Percentiles rank a stretch among this genome's conserved stretches.
Evolutionary conservation across 2,888 invertebrate genomes (phyloP).

Genomic region (Strigamia transsilvanica): DNA sequence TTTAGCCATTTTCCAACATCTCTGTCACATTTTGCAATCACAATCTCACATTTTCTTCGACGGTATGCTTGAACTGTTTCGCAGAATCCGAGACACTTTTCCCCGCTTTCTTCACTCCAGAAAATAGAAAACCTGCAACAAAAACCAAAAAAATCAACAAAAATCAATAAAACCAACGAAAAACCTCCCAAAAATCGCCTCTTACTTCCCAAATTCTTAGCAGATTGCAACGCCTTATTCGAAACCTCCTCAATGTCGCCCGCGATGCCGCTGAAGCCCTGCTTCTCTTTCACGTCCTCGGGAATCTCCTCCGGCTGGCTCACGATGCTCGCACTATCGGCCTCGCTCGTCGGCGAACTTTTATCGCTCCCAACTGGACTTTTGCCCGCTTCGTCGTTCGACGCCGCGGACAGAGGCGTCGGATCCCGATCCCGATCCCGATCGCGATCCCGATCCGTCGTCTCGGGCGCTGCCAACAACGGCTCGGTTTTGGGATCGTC

Average conservation of each 20-base stretch:
- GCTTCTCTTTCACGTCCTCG: constrained; percentile 17
- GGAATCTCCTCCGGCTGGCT: constrained; percentile 52
- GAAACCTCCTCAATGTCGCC: constrained; percentile 71
- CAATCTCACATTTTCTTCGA: constrained; percentile 88
- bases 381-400: constrained; percentile 1
- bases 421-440: too few relatives aligned
- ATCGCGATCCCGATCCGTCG: not conserved
- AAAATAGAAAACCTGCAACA: constrained; percentile 77
- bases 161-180: too few relatives aligned
- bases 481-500: constrained; percentile 32
- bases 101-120: constrained; percentile 95
- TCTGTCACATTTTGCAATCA: not conserved
- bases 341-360: constrained; percentile 56
- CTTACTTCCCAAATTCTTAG: constrained; percentile 83
- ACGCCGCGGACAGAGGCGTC: not conserved
- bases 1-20: too few relatives aligned
- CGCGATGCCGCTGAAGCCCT: constrained; percentile 54
- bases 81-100: constrained; percentile 89
- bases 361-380: constrained; percentile 51
- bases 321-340: constrained; percentile 55
- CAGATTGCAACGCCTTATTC: constrained; percentile 78
- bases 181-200: too few relatives aligned
- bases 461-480: not conserved
- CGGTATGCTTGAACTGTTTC: constrained; percentile 92
- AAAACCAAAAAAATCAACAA: not conserved